Evolutionary conservation across 2,113 vertebrate genomes (phyloP), one percentile per base, ranked within the genome.

Genomic region (Grallaria varia): DNA sequence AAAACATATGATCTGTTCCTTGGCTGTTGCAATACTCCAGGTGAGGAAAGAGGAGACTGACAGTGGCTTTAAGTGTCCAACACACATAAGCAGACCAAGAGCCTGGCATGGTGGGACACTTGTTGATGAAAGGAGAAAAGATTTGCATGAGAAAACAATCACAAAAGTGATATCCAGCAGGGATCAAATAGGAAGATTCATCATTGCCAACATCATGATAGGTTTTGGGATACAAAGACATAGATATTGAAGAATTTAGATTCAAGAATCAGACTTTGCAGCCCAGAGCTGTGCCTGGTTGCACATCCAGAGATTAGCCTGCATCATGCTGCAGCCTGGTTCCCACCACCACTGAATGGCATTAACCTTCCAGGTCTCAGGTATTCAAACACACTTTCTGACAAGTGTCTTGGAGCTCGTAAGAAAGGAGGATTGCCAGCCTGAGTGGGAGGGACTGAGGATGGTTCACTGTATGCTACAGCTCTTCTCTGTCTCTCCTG

Each of bases 41-140:
- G 18, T 62, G 55, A 77, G 76, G 78, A 90, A 81, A 49, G 25
- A 40, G 15, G 23, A 84, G 17, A 42, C 31, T 74, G 47, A 49
- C 31, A 89, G 56, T 3, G 50, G 30, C 39, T 96, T 93, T 42
- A 89, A 60, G 15, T 68, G 23, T 35, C 40, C 23, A 55, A 79
- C 30, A 90, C 79, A 72, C 24, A 68, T 4, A 69, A 12, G 24
- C 47, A 81, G 56, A 56, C 18, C 39, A 83, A 95, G 40, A 53
- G 13, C 15, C 76, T 53, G 39, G 14, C 0, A 0, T 35, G 14
- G 11, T 30, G 44, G 56, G 35, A 59, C 21, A 21, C 17, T 40
- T 63, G 37, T 4, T 89, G 59, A 19, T n/a, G 21, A 79, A 19
- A 77, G 22, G 35, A 72, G 53, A 74, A 79, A 59, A 37, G 24